Evolutionary conservation across 2,888 invertebrate genomes (phyloP), one percentile per base, ranked within the genome.

Genomic region (Hyppa rectilinea): DNA sequence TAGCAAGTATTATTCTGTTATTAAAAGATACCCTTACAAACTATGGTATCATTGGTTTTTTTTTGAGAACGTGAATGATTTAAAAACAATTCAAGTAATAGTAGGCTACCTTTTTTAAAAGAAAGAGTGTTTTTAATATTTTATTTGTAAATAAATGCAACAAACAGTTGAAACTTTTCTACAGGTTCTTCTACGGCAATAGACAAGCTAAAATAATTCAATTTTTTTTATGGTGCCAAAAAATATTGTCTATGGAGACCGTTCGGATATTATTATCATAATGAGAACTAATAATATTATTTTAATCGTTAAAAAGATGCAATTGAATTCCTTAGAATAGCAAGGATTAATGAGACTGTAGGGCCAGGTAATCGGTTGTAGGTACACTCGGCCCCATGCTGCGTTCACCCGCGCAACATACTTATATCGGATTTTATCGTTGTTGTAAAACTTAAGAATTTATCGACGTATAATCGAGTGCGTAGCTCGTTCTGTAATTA

Each of bases 381-480:
- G 69, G 29, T 76, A 69, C 38, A 75, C 61, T 45, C n/a, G 70
- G 26, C 56, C 59, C 76, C 80, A 66, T 83, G 80, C 81, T 31
- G 80, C 26, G 63, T 29, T 82, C 63, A 60, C 55, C 82, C 64
- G 78, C 53, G 60, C 63, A 78, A 78, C 71, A 62, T 78, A 81
- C 75, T 75, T 63, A 77, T 69, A 79, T 38, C 59, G 53, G 69
- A 68, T 74, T 84, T 85, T 84, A 84, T 81, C 66, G 84, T 63
- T 63, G 84, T 71, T 79, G 82, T 84, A 79, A 84, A 84, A 75
- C 75, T 45, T 67, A 75, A 58, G 70, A 77, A 84, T 84, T 85
- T 84, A 84, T 84, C 56, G 79, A 58, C 67, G 62, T 67, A 71
- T 63, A 66, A 74, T 65, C 71, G 34, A 64, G 53, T 67, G 31